Conservation (phyloP, 2,797 vertebrate species). For the Heterohyrax brucei region DNA sequence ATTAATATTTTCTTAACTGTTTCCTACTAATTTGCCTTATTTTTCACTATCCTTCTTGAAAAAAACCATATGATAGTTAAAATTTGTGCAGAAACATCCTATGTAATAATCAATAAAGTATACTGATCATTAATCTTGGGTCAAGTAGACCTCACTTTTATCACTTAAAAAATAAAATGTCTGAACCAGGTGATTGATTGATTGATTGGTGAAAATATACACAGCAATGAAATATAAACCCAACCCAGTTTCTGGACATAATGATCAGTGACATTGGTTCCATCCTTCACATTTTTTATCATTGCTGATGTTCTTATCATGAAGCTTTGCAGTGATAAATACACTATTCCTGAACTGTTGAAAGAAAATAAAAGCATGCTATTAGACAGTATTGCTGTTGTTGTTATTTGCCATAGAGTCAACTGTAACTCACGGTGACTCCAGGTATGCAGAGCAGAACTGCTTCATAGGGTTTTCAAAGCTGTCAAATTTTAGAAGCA, state of each 20-base stretch:
- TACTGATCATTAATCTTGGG: neutral
- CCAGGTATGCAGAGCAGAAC: no score
- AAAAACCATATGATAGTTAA: neutral
- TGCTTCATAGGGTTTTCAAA: no score
- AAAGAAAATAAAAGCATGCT: neutral
- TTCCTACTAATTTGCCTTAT: neutral
- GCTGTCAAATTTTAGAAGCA: no score
- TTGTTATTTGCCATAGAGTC: no score
- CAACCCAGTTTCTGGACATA: no score
- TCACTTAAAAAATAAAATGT: neutral
- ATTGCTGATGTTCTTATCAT: neutral
- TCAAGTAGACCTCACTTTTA: neutral
- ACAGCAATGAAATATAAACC: no score
- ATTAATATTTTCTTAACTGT: conserved; percentile 13
- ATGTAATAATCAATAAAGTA: neutral
- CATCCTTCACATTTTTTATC: no score
- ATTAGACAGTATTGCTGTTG: no score
- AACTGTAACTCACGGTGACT: no score
- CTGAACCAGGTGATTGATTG: no score
- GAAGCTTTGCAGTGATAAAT: neutral
- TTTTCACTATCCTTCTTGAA: neutral
- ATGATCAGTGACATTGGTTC: no score
- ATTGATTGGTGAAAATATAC: no score
- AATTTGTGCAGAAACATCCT: neutral
- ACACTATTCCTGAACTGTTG: neutral